Conservation (phyloP, 2,797 vertebrate species). For the Hapalemur alaotrensis region DNA sequence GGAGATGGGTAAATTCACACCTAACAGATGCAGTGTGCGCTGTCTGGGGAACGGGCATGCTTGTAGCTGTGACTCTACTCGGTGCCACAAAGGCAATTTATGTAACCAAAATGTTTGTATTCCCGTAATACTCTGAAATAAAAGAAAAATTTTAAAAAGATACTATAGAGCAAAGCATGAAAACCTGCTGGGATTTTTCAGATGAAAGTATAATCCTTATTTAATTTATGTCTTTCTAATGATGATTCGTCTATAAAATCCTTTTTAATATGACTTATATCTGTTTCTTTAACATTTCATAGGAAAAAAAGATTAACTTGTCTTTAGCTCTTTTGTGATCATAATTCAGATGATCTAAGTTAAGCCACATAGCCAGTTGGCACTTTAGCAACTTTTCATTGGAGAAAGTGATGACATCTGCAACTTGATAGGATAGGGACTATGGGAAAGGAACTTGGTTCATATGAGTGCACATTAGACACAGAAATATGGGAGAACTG, state of each 20-base stretch:
- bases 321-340: background rate
- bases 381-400: background rate
- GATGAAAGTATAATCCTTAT: background rate
- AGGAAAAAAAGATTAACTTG: background rate
- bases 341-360: background rate
- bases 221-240: slow-evolving; percentile 7
- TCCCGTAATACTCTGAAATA: too few relatives aligned
- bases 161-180: background rate
- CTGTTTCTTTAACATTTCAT: background rate
- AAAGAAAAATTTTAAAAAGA: background rate
- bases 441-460: background rate
- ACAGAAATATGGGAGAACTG: background rate
- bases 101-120: too few relatives aligned
- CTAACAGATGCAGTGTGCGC: too few relatives aligned
- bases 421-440: background rate
- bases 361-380: background rate
- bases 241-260: background rate
- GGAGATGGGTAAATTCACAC: too few relatives aligned
- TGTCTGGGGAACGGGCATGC: too few relatives aligned
- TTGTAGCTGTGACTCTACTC: too few relatives aligned
- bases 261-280: background rate
- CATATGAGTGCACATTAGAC: background rate
- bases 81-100: too few relatives aligned
- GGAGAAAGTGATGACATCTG: background rate
- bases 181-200: slow-evolving; percentile 18